A percentile compares a stretch with the other conserved stretches of the same genome.
Conservation (phyloP, 2,797 vertebrate species). For the Limnodromus scolopaceus region DNA sequence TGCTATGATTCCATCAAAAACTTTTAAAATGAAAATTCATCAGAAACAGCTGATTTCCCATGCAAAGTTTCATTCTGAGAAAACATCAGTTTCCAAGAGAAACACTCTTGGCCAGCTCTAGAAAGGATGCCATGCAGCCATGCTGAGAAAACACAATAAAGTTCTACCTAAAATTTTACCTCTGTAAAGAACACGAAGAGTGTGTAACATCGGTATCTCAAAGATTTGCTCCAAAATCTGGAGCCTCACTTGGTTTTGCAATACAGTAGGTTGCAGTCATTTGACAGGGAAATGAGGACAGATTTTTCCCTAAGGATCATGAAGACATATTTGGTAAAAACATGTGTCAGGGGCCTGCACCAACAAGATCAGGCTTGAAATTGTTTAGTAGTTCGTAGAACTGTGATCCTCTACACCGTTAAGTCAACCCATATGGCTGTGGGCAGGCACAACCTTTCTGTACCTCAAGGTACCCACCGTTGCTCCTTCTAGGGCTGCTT, state of each 20-base stretch:
- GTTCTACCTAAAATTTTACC: background rate
- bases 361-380: background rate
- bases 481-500: background rate
- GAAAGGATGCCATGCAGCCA: background rate
- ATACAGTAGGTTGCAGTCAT: background rate
- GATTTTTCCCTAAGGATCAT: background rate
- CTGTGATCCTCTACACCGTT: background rate
- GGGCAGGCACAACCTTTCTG: background rate
- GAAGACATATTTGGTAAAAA: background rate
- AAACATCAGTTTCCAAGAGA: background rate
- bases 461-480: background rate
- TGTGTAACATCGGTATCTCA: rapidly evolving
- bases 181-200: background rate
- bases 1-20: background rate
- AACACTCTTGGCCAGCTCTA: background rate
- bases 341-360: background rate
- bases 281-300: background rate
- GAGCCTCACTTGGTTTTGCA: background rate
- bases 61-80: background rate
- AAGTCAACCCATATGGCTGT: background rate
- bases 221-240: background rate
- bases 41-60: background rate
- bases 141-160: background rate
- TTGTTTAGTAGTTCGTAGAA: background rate
- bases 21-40: background rate